A percentile compares a stretch with the other conserved stretches of the same genome.
These are phyloP conservation scores for Drosophila leontia DNA, from an alignment of 1,140 invertebrate species.

Conservation along the genomic window DNA sequence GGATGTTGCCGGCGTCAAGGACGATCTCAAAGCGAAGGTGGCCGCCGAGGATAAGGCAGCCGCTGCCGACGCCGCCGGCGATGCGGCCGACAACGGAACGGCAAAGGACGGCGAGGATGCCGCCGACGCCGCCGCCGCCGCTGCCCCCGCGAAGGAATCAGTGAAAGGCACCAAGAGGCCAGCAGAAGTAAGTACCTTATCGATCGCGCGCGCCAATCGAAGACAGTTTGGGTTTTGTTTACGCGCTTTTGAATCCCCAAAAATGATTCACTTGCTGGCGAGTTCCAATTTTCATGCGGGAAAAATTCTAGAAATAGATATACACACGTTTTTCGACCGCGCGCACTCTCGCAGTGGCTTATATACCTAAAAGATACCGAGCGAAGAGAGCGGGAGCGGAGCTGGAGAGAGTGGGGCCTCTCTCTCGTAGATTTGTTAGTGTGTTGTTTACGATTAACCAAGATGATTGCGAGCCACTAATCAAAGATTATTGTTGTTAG, in stretches of 20 bases:
- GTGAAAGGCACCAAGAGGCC: slow-evolving; percentile 84
- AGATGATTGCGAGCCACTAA: slow-evolving; percentile 71
- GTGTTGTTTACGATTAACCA: slow-evolving; percentile 80
- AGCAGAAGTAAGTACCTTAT: slow-evolving; percentile 77
- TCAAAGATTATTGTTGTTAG: slow-evolving; percentile 81
- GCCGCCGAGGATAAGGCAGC: slow-evolving; percentile 73
- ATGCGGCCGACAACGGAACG: slow-evolving; percentile 78
- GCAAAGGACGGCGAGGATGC: slow-evolving; percentile 75
- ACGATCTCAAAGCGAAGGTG: slow-evolving; percentile 83
- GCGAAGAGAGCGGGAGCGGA: slow-evolving; percentile 7
- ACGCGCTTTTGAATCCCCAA: slow-evolving; percentile 41
- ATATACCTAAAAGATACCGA: slow-evolving; percentile 27
- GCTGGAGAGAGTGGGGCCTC: slow-evolving; percentile 32
- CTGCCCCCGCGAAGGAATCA: slow-evolving; percentile 78
- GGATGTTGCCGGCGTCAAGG: slow-evolving; percentile 72
- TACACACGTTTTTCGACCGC: slow-evolving; percentile 74
- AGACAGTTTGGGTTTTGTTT: slow-evolving; percentile 52
- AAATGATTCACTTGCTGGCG: slow-evolving; percentile 60
- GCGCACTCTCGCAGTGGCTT: slow-evolving; percentile 33
- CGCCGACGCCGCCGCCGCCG: slow-evolving; percentile 62
- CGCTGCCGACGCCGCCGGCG: slow-evolving; percentile 71
- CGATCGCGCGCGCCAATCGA: slow-evolving; percentile 44
- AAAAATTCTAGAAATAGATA: slow-evolving; percentile 81
- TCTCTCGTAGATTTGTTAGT: slow-evolving; percentile 21
- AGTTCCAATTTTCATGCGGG: slow-evolving; percentile 29